Conservation (phyloP, 2,888 invertebrate species). For the Tipula helvola region DNA sequence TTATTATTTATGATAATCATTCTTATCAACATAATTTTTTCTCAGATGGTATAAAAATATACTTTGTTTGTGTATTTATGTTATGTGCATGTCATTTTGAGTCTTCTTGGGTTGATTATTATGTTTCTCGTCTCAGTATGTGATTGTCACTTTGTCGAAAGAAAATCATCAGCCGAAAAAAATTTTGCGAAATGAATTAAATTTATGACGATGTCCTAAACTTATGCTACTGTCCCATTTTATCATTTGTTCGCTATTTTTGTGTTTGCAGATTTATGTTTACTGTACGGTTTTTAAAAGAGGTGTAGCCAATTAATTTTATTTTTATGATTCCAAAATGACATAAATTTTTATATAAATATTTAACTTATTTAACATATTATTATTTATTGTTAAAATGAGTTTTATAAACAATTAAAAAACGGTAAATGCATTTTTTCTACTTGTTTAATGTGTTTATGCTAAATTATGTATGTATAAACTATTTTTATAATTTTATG, state of each 20-base stretch:
- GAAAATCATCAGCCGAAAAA: background rate
- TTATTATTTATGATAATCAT: background rate
- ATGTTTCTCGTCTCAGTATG: background rate
- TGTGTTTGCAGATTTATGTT: background rate
- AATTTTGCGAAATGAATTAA: background rate
- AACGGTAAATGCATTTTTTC: background rate
- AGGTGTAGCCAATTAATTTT: background rate
- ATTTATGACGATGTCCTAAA: background rate
- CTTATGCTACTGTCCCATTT: background rate
- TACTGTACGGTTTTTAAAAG: background rate
- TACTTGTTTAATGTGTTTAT: background rate
- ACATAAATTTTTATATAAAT: background rate
- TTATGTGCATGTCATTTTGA: background rate
- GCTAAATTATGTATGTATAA: background rate
- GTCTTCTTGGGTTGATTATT: background rate
- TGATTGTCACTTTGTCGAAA: background rate
- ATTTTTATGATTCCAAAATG: background rate
- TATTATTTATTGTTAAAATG: too few species aligned
- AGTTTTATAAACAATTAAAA: background rate
- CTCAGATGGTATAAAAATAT: background rate
- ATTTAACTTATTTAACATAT: background rate
- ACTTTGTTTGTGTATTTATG: background rate
- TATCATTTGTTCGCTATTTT: background rate
- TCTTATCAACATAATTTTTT: background rate
- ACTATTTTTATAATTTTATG: background rate